Base-by-base conservation (phyloP, 53 echinoderm and acorn worm genomes). In the Actinopyga echinites region DNA sequence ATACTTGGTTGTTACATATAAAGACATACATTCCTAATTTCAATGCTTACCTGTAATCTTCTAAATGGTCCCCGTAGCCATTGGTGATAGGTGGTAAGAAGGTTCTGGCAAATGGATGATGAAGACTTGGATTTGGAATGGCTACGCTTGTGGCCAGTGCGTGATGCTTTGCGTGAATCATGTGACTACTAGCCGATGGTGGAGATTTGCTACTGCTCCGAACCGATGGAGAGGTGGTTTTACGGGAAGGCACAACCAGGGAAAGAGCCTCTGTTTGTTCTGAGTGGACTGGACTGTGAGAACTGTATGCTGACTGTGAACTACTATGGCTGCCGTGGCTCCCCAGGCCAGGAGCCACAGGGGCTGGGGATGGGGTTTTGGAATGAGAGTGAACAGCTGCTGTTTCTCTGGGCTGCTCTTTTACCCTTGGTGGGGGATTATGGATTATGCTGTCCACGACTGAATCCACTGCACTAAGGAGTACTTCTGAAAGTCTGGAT, bases 71-170 rank as follows among this genome's bases (percentile, higher is more conserved):
- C 23, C 33, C 38, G 65, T 53, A 79, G 17, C 66, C 65, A 23
- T 65, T 55, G 53, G 65, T 20, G 49, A 64, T 15, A 52, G 68
- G 38, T 5, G 66, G 66, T 35, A 49, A 54, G 52, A 66, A 79
- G 49, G 86, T 91, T 34, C 90, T 83, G 49, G 93, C 83, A 26
- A 95, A 93, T 12, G 92, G 90, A 30, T 80, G 93, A 52, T 97
- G 92, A 42, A 97, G 89, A 61, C 92, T 94, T n/a, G 97, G 97
- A 74, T 97, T 97, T 56, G 97, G 97, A 65, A 97, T 94, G 68
- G 97, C 97, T 5, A 97, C 97, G 3, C 90, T 92, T 59, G 97
- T 97, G 83, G 97, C 94, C 86, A 97, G 74, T 73, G 61, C 22
- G 71, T 55, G 54, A 82, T 12, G 73, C 85, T 64, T 30, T 58